Evolutionary conservation across 2,888 invertebrate species (phyloP).

Genomic region (Tetragnatha montana): DNA sequence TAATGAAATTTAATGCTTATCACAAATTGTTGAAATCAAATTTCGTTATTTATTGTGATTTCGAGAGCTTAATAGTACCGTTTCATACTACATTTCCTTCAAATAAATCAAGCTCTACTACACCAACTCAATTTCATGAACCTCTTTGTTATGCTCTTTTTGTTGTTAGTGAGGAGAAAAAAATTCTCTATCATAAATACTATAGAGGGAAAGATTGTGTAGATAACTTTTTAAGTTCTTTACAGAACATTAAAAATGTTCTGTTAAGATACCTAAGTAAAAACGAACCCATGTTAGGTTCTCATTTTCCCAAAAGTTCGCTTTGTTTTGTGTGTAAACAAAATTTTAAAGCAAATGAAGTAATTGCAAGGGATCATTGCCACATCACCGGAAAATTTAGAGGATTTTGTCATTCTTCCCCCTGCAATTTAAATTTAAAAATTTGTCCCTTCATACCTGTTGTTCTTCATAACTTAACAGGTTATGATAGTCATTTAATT

Average conservation of each 20-base stretch:
- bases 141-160: neutral
- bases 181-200: neutral
- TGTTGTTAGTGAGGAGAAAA: neutral
- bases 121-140: neutral
- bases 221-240: neutral
- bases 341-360: neutral
- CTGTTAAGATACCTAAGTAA: neutral
- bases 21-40: neutral
- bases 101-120: neutral
- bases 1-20: neutral
- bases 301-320: neutral
- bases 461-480: conserved; percentile 13
- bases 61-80: neutral
- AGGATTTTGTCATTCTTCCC: neutral
- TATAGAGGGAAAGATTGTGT: neutral
- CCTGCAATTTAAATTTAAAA: conserved; percentile 34
- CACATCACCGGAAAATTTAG: neutral
- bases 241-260: neutral
- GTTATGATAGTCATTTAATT: conserved; percentile 11
- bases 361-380: conserved; percentile 1
- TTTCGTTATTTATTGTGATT: neutral
- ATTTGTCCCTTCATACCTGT: conserved; percentile 5
- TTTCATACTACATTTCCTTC: neutral
- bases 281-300: neutral
- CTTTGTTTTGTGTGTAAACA: conserved; percentile 9